Evolutionary conservation across 2,113 vertebrate genomes (phyloP).

Genomic region (Spermophilus dauricus): DNA sequence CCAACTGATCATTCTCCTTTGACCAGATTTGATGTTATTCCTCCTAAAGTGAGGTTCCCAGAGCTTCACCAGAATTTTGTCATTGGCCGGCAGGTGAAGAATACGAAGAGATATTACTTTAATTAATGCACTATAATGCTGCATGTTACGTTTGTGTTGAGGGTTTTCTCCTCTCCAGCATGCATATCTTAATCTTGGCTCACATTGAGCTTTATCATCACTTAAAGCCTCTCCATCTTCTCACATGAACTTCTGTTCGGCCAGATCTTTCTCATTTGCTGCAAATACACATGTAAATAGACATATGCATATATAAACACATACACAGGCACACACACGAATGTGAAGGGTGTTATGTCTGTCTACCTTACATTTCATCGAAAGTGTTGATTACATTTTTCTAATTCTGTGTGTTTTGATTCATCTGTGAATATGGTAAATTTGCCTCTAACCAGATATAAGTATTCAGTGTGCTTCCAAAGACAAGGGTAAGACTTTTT

Average conservation of each 20-base stretch:
- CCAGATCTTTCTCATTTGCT: neutral
- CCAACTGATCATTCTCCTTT: neutral
- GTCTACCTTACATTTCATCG: neutral
- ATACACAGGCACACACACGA: no score
- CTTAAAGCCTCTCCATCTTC: neutral
- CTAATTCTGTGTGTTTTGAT: neutral
- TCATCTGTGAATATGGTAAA: neutral
- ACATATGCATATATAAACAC: no score
- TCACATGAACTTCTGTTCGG: neutral
- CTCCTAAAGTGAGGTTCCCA: neutral
- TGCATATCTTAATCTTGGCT: neutral
- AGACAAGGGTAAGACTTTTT: neutral
- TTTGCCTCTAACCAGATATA: constrained; percentile 31
- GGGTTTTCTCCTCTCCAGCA: neutral
- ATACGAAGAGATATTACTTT: neutral
- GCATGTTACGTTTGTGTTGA: neutral
- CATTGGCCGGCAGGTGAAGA: neutral
- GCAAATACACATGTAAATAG: neutral
- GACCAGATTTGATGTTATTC: neutral
- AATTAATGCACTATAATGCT: neutral
- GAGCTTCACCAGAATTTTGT: neutral
- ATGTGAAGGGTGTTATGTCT: neutral
- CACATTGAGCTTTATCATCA: neutral
- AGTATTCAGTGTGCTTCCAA: neutral
- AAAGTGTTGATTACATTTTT: neutral